These are phyloP conservation scores for Gymnogyps californianus DNA, from an alignment of 2,113 vertebrate species.

Conservation along the genomic window DNA sequence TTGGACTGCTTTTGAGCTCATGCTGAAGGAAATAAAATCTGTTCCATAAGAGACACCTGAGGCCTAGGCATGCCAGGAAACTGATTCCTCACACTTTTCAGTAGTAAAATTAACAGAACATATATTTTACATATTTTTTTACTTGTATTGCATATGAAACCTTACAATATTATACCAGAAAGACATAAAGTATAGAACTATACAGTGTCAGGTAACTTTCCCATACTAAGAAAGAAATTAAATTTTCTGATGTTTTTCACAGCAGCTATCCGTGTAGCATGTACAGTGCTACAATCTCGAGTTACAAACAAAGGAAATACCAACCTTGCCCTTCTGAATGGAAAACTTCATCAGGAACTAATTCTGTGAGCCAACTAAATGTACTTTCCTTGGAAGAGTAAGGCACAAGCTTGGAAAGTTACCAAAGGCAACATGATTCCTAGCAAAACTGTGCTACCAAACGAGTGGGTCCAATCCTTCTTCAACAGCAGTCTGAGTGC, in stretches of 20 bases:
- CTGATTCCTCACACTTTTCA: background rate
- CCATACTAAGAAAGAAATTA: background rate
- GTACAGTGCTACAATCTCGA: background rate
- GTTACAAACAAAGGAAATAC: background rate
- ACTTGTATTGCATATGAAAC: background rate
- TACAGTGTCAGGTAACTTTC: background rate
- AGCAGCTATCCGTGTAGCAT: background rate
- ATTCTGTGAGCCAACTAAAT: background rate
- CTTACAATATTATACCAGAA: background rate
- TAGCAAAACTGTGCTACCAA: background rate
- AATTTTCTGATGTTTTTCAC: background rate
- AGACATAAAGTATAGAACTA: background rate
- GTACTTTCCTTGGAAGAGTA: background rate
- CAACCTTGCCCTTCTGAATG: background rate
- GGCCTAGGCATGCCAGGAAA: background rate
- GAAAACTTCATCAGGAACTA: background rate
- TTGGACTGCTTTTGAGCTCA: background rate
- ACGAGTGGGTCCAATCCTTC: background rate
- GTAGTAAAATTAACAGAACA: background rate
- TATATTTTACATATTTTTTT: background rate
- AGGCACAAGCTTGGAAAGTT: background rate
- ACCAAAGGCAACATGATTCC: background rate
- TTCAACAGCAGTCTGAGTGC: background rate
- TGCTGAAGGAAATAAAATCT: background rate
- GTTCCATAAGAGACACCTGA: background rate